These are phyloP conservation scores for Caenorhabditis remanei DNA, from an alignment of 1,140 invertebrate species.

Conservation along the genomic window DNA sequence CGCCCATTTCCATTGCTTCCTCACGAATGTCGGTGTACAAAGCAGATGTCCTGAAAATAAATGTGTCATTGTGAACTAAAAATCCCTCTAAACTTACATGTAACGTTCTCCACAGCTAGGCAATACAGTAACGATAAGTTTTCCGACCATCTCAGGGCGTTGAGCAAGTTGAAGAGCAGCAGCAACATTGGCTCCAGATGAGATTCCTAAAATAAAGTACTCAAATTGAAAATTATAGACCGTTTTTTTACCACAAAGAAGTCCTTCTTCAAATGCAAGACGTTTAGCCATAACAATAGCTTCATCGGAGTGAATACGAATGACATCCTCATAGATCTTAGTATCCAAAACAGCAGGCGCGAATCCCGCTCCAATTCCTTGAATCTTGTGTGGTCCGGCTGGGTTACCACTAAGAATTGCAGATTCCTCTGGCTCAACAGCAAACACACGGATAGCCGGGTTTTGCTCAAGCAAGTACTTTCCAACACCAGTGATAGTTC, in stretches of 20 bases:
- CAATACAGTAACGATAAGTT: constrained; percentile 76
- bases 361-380: constrained; percentile 75
- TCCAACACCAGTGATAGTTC: constrained; percentile 75
- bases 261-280: constrained; percentile 75
- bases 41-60: constrained; percentile 69
- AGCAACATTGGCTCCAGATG: constrained; percentile 74
- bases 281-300: constrained; percentile 76
- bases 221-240: background rate
- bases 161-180: constrained; percentile 72
- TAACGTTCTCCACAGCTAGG: constrained; percentile 77
- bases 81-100: constrained; percentile 59
- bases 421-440: constrained; percentile 74
- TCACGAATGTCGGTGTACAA: constrained; percentile 73
- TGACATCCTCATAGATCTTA: constrained; percentile 72
- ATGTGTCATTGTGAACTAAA: constrained; percentile 48
- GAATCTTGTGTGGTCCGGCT: constrained; percentile 75
- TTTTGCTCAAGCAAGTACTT: constrained; percentile 71
- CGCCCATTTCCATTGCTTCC: constrained; percentile 69
- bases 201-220: constrained; percentile 71
- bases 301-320: constrained; percentile 74
- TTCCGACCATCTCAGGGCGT: constrained; percentile 71
- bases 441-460: constrained; percentile 70
- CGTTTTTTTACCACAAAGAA: constrained; percentile 71
- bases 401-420: constrained; percentile 72
- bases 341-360: constrained; percentile 71